Base-by-base conservation (phyloP, 1,140 invertebrate genomes). In the Sesamia nonagrioides region DNA sequence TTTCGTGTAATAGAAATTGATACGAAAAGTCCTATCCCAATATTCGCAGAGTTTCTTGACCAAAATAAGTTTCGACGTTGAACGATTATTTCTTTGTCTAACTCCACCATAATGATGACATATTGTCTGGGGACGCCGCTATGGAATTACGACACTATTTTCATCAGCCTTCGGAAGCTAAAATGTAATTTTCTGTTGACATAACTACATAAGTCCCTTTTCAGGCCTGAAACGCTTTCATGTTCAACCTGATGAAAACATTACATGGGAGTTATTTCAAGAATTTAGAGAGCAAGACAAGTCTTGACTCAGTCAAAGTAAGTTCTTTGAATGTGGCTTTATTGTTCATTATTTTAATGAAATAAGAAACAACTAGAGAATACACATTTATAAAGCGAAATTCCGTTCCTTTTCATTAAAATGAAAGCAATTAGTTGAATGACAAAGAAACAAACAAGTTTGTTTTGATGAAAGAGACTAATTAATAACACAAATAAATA, bases 11-110 rank as follows among this genome's bases (percentile, higher is more conserved):
- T 27, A 21, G 18, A 56, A 56, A 56, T 3, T 56, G 21, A 54
- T 18, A 54, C 6, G 17, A 54, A 52, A 54, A 21, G 17, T 18
- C 18, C 9, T 54, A 54, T 54, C 50, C 48, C 50, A 18, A 54
- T 45, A 45, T 0, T n/a, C 13, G 17, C 0, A 6, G 17, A 18
- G 5, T 17, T 18, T 17, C 50, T 18, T 18, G 35, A 37, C 58
- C 58, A 35, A 35, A 61, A 61, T 37, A 61, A 61, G 15, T 61
- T 61, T 35, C 33, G 33, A 61, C 27, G 18, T n/a, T 35, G 58
- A 37, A 33, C 27, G 11, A 61, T 40, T 42, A 66, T 66, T 66
- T 18, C 27, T 66, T 66, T 66, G 37, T 42, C 17, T 37, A 42
- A 66, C n/a, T 8, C 61, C 0, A 40, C n/a, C 37, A 7, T 66